Base-by-base conservation (phyloP, 2,888 invertebrate genomes). In the Lepidonotus clava region DNA sequence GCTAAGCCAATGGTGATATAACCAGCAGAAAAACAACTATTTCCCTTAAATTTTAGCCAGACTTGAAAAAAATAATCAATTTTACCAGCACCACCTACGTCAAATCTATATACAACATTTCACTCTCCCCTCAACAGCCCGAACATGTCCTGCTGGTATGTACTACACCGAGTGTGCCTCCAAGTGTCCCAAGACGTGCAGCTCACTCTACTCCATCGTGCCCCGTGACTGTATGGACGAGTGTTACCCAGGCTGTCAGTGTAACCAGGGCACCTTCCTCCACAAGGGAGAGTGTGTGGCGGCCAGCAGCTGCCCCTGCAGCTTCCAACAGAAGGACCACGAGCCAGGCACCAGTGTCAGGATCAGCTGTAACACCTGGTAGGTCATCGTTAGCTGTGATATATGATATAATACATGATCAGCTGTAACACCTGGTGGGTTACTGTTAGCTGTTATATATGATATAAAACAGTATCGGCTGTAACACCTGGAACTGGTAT, bases 171-270 rank as follows among this genome's bases (percentile, higher is more conserved):
- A 97, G 0, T 98, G 98, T 92, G 95, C 97, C 28, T 95, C 97
- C 0, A 95, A 97, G 0, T 98, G 98, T 91, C 97, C 97, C 0
- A 95, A 95, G 0, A 97, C 97, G 0, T 98, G 98, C 92, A 80
- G 86, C 56, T 89, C 91, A 86, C 86, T 91, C 24, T 86, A 89
- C 86, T 46, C 61, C 34, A 61, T 89, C 40, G 76, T 87, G 85
- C 86, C 87, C 8, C 53, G 77, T 18, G 77, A 87, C 11, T 87
- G 89, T 51, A 46, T 86, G 21, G 93, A 94, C 76, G 94, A 95
- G 2, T 98, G 98, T 91, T 96, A 96, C 84, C 97, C 98, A 92
- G 98, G 98, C 0, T 98, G 98, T 93, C 97, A 96, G 95, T 98
- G 98, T 92, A 97, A 97, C 0, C 95, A 95, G 14, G 97, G 97